phyloP scores from a whole-genome alignment of 2,888 invertebrate genomes.

The Drosophila robusta region DNA sequence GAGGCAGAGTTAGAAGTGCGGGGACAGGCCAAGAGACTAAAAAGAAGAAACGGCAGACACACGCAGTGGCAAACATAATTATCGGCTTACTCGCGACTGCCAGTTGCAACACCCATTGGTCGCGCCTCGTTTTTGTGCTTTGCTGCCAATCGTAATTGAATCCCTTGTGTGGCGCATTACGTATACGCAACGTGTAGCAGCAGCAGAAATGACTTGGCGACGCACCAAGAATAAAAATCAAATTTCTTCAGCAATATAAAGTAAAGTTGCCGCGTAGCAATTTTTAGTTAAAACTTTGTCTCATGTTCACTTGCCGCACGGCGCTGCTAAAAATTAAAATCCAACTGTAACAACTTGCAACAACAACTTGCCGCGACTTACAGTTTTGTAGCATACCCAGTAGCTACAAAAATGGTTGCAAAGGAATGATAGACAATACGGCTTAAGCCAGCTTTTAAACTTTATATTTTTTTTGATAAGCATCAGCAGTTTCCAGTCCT shows the following conservation, averaged over 20 bases:
- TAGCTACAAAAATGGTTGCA: not conserved
- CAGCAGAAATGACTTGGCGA: slow-evolving; percentile 17
- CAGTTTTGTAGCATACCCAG: slow-evolving; percentile 31
- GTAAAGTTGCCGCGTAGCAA: slow-evolving; percentile 57
- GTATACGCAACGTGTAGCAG: slow-evolving; percentile 61
- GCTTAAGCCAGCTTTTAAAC: too few species aligned
- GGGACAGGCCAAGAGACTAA: not conserved
- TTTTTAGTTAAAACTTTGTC: slow-evolving; percentile 79
- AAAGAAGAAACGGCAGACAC: slow-evolving; percentile 1
- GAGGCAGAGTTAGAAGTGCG: not conserved
- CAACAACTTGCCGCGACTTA: slow-evolving; percentile 41
- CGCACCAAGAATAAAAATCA: slow-evolving; percentile 64
- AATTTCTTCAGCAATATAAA: slow-evolving; percentile 53
- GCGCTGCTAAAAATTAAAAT: slow-evolving; percentile 70
- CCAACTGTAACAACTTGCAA: slow-evolving; percentile 57
- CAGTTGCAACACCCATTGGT: slow-evolving; percentile 18
- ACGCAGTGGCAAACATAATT: slow-evolving; percentile 23
- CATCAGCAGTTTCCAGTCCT: too few species aligned
- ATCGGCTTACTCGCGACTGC: slow-evolving; percentile 22
- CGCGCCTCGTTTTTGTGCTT: not conserved
- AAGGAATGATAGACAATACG: not conserved
- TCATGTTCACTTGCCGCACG: slow-evolving; percentile 52
- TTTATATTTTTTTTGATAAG: too few species aligned
- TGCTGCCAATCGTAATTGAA: slow-evolving; percentile 67
- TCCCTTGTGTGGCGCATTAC: slow-evolving; percentile 52